These are phyloP conservation scores for Ochlodes sylvanus DNA, from an alignment of 2,888 invertebrate species.

Conservation along the genomic window DNA sequence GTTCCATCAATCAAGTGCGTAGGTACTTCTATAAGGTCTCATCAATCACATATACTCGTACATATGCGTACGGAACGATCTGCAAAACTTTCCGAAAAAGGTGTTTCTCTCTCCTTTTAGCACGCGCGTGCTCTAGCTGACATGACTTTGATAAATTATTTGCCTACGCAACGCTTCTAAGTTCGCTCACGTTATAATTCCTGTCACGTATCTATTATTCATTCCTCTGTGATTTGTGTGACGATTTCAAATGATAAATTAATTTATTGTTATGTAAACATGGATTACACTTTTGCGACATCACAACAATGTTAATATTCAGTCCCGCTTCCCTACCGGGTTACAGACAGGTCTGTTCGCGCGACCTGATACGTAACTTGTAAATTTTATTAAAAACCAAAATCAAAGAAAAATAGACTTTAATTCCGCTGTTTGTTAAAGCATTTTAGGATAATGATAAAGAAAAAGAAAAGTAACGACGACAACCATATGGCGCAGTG, in stretches of 20 bases:
- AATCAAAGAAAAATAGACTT: no score
- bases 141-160: conserved; percentile 74
- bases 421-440: no score
- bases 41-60: conserved; percentile 34
- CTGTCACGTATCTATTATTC: conserved; percentile 29
- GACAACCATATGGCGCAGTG: no score
- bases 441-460: no score
- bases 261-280: background rate
- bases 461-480: no score
- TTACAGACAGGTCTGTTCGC: no score
- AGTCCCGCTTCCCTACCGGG: no score
- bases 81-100: conserved; percentile 61
- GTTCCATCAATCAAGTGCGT: conserved; percentile 12
- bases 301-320: background rate
- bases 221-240: conserved; percentile 23
- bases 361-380: no score
- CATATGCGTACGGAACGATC: conserved; percentile 52
- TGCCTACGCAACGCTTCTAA: conserved; percentile 49
- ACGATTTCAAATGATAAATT: conserved; percentile 17
- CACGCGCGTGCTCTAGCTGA: conserved; percentile 55
- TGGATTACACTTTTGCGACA: background rate
- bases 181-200: conserved; percentile 44
- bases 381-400: no score
- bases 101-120: conserved; percentile 55
- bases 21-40: conserved; percentile 6